Base-by-base conservation (phyloP, 2,113 vertebrate genomes). In the Turnix velox region DNA sequence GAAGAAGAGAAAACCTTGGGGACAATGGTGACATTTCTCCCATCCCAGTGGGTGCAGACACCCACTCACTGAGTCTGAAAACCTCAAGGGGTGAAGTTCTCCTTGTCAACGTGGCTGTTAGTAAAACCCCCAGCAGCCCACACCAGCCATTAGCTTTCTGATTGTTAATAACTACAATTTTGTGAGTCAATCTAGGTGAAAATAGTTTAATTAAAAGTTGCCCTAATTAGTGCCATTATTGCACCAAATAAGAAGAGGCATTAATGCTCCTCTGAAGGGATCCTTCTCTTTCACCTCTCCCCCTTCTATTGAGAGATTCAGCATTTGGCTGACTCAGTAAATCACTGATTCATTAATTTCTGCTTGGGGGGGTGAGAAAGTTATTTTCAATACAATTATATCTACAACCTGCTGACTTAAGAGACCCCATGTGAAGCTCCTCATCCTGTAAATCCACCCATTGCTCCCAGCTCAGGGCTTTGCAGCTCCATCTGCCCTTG, bases 1-100 rank as follows among this genome's bases (percentile, higher is more conserved):
- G 54, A 35, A 84, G 67, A 78, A 58, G 28, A 68, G 66, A 65
- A 72, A 68, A 2, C 58, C 46, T 3, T 9, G 84, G 23, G 63
- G 91, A 93, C 74, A 96, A 96, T 4, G 55, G 55, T 92, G 96
- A 76, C 95, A 95, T 96, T 96, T 96, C 94, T 91, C 71, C 25
- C 39, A 12, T 45, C 8, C 40, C 88, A 66, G 95, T 95, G 96
- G 95, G 95, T 87, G 95, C 94, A 76, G 28, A 88, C 92, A 30
- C 96, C 93, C 92, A 96, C 95, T 55, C 35, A 27, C 9, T 80
- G 22, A 4, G 23, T 87, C 83, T 84, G 82, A 69, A 87, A 82
- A 27, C 23, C 77, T 54, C 31, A 81, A 61, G 69, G 78, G 74
- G 95, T 76, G 31, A 69, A 54, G 43, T 37, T 78, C 80, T 81